phyloP scores from a whole-genome alignment of 2,888 invertebrate species.

The Parochlus steinenii region DNA sequence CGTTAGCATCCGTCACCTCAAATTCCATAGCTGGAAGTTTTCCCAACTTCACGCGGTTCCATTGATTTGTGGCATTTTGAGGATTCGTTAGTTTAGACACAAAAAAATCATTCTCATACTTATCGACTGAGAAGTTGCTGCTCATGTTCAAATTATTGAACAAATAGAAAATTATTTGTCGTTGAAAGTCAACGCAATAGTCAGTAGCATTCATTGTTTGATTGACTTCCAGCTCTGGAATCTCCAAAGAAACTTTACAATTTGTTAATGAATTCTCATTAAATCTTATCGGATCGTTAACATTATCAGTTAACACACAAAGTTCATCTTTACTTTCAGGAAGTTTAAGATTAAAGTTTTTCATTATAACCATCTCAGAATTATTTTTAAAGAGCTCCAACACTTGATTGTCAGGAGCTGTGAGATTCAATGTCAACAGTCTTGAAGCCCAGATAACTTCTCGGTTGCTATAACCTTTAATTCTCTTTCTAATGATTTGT shows the following conservation, averaged over 20 bases:
- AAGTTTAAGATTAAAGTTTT: slow-evolving; percentile 1
- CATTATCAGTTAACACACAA: slow-evolving; percentile 2
- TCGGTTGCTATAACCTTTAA: slow-evolving; percentile 1
- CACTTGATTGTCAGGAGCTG: neutral
- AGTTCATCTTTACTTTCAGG: slow-evolving; percentile 4
- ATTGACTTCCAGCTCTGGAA: neutral
- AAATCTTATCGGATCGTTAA: neutral
- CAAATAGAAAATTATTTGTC: slow-evolving; percentile 2
- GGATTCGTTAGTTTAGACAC: slow-evolving; percentile 4
- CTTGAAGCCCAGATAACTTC: neutral
- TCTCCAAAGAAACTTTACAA: neutral
- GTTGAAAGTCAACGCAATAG: slow-evolving; percentile 7
- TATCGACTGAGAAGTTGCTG: slow-evolving; percentile 3
- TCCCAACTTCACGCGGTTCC: neutral
- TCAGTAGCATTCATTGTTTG: too few relatives aligned
- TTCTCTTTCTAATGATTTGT: neutral
- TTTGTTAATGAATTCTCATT: slow-evolving; percentile 8
- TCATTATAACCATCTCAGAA: slow-evolving; percentile 1
- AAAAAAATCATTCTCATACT: slow-evolving; percentile 1
- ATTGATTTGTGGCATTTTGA: neutral
- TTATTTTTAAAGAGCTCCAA: slow-evolving; percentile 1
- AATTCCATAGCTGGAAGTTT: too few relatives aligned
- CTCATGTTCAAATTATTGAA: slow-evolving; percentile 3
- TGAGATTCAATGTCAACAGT: neutral
- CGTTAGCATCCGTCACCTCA: slow-evolving; percentile 1